Base-by-base conservation (phyloP, 1,140 invertebrate genomes). In the Drosophila ambigua region DNA sequence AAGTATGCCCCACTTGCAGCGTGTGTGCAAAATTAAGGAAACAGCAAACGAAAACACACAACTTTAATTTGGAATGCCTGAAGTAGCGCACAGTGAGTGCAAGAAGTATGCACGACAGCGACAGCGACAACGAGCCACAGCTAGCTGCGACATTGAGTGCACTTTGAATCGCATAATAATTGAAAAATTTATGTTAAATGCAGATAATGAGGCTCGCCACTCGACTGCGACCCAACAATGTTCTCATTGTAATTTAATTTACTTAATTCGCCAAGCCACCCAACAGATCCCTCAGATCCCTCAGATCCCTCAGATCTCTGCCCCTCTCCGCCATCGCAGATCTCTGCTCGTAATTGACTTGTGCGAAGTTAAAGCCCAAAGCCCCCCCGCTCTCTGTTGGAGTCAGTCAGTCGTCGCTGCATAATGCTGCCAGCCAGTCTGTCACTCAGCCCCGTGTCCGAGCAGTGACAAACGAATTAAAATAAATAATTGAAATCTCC, bases 131-230 rank as follows among this genome's bases (percentile, higher is more conserved):
- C 8, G 23, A 35, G 49, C 39, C 9, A 11, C 15, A 20, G 20
- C 20, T 20, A 53, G 39, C 45, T 13, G 35, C 58, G 51, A 64
- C 68, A 50, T 63, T 39, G 60, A 75, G 68, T 81, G 77, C 77
- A 87, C 78, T 85, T 80, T 87, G 68, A 85, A 85, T 85, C 81
- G 82, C 81, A 85, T 77, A 85, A 82, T 87, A 85, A 85, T 85
- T 85, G 82, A 82, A 85, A 77, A 87, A 79, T 85, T 81, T 75
- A 82, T 85, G 82, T 78, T 87, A 82, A 85, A 85, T 85, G 78
- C 82, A 75, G 59, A 85, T 85, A 85, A 85, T 85, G 82, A 85
- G 82, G 81, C 64, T 60, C 2, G 50, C 46, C 46, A 64, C 67
- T 50, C 46, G 50, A 45, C 44, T 31, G 55, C 48, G 65, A 77